These are phyloP conservation scores for Azorinus chamasolen DNA, from an alignment of 2,888 invertebrate species.

Conservation along the genomic window DNA sequence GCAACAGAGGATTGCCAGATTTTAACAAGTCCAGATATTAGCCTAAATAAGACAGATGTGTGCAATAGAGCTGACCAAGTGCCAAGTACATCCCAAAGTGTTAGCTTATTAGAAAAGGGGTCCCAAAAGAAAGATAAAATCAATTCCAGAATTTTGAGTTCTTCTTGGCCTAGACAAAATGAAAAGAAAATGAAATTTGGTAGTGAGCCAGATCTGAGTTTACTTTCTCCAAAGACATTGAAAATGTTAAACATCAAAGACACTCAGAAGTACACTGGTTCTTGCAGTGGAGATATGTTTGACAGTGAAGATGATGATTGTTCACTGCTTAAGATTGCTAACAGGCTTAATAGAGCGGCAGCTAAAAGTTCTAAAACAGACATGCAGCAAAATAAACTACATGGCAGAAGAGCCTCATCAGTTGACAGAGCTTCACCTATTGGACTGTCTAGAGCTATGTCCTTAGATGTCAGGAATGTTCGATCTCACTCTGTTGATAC, in stretches of 20 bases:
- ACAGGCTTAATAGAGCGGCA: constrained; percentile 82
- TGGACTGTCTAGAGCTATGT: too few species aligned
- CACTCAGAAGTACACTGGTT: constrained; percentile 47
- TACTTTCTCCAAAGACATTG: constrained; percentile 78
- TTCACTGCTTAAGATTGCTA: constrained; percentile 76
- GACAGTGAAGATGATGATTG: constrained; percentile 59
- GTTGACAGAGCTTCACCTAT: too few species aligned
- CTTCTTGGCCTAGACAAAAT: constrained; percentile 64
- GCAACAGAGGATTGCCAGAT: too few species aligned
- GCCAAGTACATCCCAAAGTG: too few species aligned
- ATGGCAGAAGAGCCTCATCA: too few species aligned
- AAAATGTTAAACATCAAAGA: constrained; percentile 76
- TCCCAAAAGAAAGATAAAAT: neutral
- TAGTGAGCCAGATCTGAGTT: constrained; percentile 57
- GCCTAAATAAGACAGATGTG: too few species aligned
- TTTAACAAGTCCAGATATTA: too few species aligned
- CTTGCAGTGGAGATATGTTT: constrained; percentile 2
- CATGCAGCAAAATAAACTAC: too few species aligned
- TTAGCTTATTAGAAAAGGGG: too few species aligned
- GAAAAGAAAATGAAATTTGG: constrained; percentile 15
- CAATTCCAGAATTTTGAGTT: constrained; percentile 46
- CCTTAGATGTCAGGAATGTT: neutral
- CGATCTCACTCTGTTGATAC: constrained; percentile 42
- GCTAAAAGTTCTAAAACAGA: constrained; percentile 48
- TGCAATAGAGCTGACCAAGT: too few species aligned